These are phyloP conservation scores for Sclerurus mexicanus DNA, from an alignment of 2,113 vertebrate genomes.

Conservation along the genomic window DNA sequence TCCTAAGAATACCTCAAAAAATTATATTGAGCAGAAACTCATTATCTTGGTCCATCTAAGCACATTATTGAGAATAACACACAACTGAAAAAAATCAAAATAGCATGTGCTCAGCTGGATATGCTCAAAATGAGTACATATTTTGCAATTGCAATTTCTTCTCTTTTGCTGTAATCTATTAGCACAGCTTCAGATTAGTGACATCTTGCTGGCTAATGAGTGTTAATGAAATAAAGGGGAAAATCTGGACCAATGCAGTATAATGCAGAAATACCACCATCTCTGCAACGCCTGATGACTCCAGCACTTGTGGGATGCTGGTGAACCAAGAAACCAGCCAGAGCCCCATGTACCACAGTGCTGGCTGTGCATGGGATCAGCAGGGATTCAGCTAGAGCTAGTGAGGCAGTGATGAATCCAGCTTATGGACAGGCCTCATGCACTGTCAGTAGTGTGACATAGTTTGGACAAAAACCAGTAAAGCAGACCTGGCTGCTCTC, in stretches of 20 bases:
- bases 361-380: background rate
- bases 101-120: background rate
- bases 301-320: background rate
- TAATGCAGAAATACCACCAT: background rate
- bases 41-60: background rate
- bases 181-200: background rate
- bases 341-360: rapidly evolving
- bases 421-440: background rate
- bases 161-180: background rate
- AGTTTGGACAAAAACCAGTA: background rate
- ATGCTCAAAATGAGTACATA: background rate
- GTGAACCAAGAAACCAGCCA: background rate
- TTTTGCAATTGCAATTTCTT: background rate
- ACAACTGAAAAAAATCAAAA: background rate
- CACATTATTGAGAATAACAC: background rate
- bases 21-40: background rate
- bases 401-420: background rate
- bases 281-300: background rate
- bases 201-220: background rate
- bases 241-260: background rate
- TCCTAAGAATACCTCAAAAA: background rate
- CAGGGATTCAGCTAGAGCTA: background rate
- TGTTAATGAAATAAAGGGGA: background rate
- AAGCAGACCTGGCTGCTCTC: background rate
- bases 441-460: rapidly evolving